These are phyloP conservation scores for Allacma fusca DNA, from an alignment of 2,888 invertebrate species.

Conservation along the genomic window DNA sequence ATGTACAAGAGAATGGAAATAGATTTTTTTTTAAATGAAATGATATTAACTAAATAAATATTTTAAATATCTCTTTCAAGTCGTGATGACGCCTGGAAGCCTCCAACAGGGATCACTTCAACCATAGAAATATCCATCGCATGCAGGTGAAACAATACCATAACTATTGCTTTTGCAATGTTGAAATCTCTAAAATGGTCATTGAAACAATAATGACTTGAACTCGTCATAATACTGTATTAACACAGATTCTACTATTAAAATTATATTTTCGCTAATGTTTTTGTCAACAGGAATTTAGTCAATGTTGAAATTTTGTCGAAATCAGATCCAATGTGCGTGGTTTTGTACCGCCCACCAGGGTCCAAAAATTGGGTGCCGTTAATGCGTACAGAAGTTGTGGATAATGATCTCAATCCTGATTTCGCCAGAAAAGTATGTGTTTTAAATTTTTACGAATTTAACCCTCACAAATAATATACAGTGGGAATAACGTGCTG, in stretches of 20 bases:
- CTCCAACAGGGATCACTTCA: conserved; percentile 64
- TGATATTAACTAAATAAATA: too few relatives aligned
- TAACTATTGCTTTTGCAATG: too few relatives aligned
- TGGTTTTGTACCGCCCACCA: conserved; percentile 63
- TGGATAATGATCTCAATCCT: conserved; percentile 66
- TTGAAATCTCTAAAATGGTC: neutral
- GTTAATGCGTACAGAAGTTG: conserved; percentile 65
- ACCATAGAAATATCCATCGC: conserved; percentile 64
- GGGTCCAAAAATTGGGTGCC: conserved; percentile 63
- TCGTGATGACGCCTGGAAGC: conserved; percentile 45
- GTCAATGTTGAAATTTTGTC: conserved; percentile 67
- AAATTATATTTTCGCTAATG: too few relatives aligned
- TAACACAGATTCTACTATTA: too few relatives aligned
- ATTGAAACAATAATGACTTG: too few relatives aligned
- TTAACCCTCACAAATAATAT: neutral
- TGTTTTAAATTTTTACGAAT: too few relatives aligned
- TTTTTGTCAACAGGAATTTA: conserved; percentile 64
- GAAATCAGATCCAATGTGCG: conserved; percentile 69
- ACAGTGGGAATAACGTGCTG: too few relatives aligned
- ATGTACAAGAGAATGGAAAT: too few relatives aligned
- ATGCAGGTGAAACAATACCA: conserved; percentile 65
- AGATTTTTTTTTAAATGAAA: too few relatives aligned
- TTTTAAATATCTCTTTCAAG: neutral
- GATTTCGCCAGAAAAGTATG: conserved; percentile 68
- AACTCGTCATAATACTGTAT: too few relatives aligned